Percentiles rank a stretch among this genome's conserved stretches.
Conservation (phyloP, 2,113 vertebrate genomes). For the Atrichornis clamosus region DNA sequence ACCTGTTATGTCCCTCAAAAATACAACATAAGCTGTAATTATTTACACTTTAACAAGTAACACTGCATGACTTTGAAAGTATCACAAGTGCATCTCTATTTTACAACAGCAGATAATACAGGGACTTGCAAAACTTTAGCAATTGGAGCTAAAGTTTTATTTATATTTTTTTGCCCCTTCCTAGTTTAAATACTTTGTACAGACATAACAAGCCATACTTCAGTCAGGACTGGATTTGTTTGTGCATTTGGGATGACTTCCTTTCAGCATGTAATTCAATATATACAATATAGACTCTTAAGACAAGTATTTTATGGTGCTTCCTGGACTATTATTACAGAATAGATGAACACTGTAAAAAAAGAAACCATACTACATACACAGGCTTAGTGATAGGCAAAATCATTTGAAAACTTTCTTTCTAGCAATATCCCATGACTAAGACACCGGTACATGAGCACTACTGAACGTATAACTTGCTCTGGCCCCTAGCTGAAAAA, state of each 20-base stretch:
- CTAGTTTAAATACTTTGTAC: neutral
- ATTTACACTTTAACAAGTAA: neutral
- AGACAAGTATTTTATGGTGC: neutral
- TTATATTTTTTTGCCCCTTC: neutral
- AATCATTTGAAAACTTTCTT: neutral
- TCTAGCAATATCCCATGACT: neutral
- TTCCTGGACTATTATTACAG: neutral
- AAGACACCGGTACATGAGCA: neutral
- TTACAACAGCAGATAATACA: neutral
- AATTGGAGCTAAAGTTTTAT: neutral
- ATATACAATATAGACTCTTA: neutral
- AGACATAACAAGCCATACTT: neutral
- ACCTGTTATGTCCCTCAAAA: neutral
- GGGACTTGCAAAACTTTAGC: neutral
- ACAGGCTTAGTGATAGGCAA: neutral
- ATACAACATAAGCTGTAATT: neutral
- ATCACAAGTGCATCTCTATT: neutral
- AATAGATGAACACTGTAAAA: neutral
- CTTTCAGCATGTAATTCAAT: neutral
- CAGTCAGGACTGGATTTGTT: neutral
- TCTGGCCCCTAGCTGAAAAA: neutral
- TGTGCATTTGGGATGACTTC: neutral
- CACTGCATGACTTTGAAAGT: fast-evolving
- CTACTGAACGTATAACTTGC: neutral
- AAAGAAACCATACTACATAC: neutral